Conservation (phyloP, 2,113 vertebrate species). For the cattle (Bos taurus) region ARS-UCD2.0 NC_037330.1:55824501-55825000, state of each 20-base stretch:
- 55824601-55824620: constrained; percentile 36
- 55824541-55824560: constrained; percentile 16
- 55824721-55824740: not conserved
- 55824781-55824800: not conserved
- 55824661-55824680: not conserved
- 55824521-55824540: constrained; percentile 70
- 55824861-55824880: not conserved
- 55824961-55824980: not conserved
- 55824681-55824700: not conserved
- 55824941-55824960: not conserved
- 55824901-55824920: not conserved
- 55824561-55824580: not conserved
- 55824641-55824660: not conserved
- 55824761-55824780: not conserved
- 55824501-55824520: constrained; percentile 80
- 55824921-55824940: not conserved
- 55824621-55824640: not conserved
- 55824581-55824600: not conserved
- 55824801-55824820: not conserved
- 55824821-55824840: not conserved
- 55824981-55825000: not conserved
- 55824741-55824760: not conserved
- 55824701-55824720: not conserved
- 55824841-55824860: not conserved
- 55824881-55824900: not conserved